Percentiles rank a stretch among this genome's conserved stretches.
phyloP scores from a whole-genome alignment of 2,888 invertebrate genomes.

The Deilephila porcellus region DNA sequence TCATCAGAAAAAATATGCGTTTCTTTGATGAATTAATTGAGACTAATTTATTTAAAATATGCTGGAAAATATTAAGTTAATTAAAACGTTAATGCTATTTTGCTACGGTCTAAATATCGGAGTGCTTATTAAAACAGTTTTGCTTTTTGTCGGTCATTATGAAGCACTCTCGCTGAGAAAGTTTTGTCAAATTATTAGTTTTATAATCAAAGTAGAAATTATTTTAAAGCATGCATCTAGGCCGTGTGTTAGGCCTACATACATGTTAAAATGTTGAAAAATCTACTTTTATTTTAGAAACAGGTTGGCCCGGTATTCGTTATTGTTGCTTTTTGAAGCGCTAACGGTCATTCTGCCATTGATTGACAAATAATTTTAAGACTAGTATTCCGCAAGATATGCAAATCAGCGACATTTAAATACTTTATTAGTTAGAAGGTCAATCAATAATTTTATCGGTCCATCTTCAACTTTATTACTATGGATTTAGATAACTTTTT shows the following conservation, averaged over 20 bases:
- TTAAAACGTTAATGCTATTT: background rate
- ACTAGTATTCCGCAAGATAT: background rate
- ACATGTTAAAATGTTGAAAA: background rate
- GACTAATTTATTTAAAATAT: background rate
- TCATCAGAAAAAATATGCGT: too few species aligned
- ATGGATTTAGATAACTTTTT: too few species aligned
- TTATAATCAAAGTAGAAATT: background rate
- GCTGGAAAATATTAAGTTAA: background rate
- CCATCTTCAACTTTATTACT: too few species aligned
- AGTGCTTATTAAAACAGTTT: background rate
- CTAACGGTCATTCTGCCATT: slow-evolving; percentile 2
- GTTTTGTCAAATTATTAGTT: background rate
- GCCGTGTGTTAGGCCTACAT: background rate
- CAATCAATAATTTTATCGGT: background rate
- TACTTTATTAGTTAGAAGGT: background rate
- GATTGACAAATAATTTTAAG: background rate
- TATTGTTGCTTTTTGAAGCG: background rate
- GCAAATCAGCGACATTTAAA: background rate
- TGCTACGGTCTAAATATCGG: slow-evolving; percentile 6
- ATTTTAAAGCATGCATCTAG: background rate
- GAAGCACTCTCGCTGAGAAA: background rate
- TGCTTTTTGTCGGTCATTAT: background rate
- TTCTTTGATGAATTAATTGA: too few species aligned
- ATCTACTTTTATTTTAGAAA: background rate
- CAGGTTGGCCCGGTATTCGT: background rate